phyloP scores from a whole-genome alignment of 1,140 invertebrate species.

The Pantala flavescens region DNA sequence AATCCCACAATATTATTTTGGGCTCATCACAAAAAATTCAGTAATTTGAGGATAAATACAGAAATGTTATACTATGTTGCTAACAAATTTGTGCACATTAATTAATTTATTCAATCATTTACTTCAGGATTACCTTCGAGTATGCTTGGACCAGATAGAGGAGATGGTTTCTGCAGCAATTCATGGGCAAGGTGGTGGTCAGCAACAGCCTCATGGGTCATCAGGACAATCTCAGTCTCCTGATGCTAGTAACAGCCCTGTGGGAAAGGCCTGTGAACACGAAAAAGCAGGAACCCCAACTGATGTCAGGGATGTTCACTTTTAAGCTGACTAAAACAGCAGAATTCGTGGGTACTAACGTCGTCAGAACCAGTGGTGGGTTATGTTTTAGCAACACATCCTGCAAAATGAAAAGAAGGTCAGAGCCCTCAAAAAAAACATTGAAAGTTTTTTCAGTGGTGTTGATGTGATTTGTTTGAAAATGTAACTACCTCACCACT shows the following conservation, averaged over 20 bases:
- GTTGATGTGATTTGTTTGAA: neutral
- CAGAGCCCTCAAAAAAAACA: too few relatives aligned
- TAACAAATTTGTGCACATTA: too few relatives aligned
- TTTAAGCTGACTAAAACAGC: conserved; percentile 41
- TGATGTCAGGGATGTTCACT: conserved; percentile 64
- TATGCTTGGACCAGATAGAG: conserved; percentile 62
- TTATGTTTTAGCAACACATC: too few relatives aligned
- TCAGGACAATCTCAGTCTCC: conserved; percentile 30
- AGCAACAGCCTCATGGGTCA: conserved; percentile 26
- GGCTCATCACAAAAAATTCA: too few relatives aligned
- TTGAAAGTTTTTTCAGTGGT: neutral
- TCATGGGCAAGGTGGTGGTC: conserved; percentile 34
- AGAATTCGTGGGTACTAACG: conserved; percentile 19
- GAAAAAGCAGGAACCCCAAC: conserved; percentile 68
- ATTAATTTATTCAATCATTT: neutral
- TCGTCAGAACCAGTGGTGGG: neutral
- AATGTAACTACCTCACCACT: conserved; percentile 15
- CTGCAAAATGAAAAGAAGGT: too few relatives aligned
- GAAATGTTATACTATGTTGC: too few relatives aligned
- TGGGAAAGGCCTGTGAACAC: conserved; percentile 41
- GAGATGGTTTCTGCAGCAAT: conserved; percentile 52
- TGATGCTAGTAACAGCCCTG: conserved; percentile 26
- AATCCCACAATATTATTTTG: too few relatives aligned
- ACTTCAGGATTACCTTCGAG: conserved; percentile 58
- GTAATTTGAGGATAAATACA: too few relatives aligned